phyloP scores from a whole-genome alignment of 2,797 vertebrate genomes.

The Platalea minor region DNA sequence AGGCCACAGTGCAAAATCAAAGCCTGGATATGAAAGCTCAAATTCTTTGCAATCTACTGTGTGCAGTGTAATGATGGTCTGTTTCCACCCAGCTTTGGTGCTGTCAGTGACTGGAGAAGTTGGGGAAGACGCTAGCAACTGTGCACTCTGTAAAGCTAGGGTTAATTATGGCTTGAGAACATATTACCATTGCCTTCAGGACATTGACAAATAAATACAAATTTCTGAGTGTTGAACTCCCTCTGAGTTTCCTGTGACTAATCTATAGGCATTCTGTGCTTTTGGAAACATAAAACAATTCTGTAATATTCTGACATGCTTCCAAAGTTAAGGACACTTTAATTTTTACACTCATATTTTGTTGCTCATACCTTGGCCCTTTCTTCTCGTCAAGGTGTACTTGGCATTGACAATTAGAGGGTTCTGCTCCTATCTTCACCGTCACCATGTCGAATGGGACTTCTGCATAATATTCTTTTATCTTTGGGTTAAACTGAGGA shows the following conservation, averaged over 20 bases:
- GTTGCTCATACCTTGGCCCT: slow-evolving; percentile 83
- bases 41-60: neutral
- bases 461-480: slow-evolving; percentile 88
- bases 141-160: neutral
- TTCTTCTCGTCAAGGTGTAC: slow-evolving; percentile 83
- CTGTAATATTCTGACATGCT: neutral
- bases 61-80: neutral
- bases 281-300: neutral
- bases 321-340: neutral
- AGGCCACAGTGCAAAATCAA: neutral
- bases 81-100: neutral
- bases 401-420: slow-evolving; percentile 76
- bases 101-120: neutral
- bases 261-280: neutral
- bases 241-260: neutral
- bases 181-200: neutral
- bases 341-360: neutral
- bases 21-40: neutral
- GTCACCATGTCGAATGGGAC: slow-evolving; percentile 88
- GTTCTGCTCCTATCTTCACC: slow-evolving; percentile 83
- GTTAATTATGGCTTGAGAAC: neutral
- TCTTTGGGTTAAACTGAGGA: slow-evolving; percentile 84
- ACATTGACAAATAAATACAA: neutral
- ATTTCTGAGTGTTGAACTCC: neutral
- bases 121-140: neutral